Conservation (phyloP, 2,888 invertebrate genomes). For the Leuctra nigra region DNA sequence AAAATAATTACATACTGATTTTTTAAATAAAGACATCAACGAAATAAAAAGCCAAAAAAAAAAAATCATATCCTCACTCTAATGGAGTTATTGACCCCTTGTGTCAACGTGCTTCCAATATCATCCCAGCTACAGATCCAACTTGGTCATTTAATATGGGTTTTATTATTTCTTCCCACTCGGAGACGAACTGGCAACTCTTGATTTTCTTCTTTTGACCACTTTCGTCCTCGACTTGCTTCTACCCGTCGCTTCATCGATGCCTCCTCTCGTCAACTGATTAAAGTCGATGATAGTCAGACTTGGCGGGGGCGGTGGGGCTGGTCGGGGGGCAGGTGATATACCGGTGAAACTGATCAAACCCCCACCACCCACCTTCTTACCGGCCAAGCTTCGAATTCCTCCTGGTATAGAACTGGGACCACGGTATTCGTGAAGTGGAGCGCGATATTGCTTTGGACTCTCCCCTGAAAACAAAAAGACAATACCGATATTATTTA, state of each 20-base stretch:
- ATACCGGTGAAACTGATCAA: slow-evolving; percentile 34
- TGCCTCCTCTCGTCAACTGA: slow-evolving; percentile 55
- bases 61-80: too few relatives aligned
- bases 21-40: too few relatives aligned
- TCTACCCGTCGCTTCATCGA: slow-evolving; percentile 42
- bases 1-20: too few relatives aligned
- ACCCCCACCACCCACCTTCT: slow-evolving; percentile 32
- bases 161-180: neutral
- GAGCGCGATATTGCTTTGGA: too few relatives aligned
- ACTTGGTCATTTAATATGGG: too few relatives aligned
- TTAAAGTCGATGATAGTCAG: slow-evolving; percentile 68
- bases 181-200: neutral
- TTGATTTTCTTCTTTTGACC: neutral
- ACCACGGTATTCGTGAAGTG: slow-evolving; percentile 13
- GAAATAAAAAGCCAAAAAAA: too few relatives aligned
- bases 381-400: slow-evolving; percentile 12
- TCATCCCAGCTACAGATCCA: too few relatives aligned
- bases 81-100: too few relatives aligned
- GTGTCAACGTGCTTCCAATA: too few relatives aligned
- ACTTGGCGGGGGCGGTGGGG: slow-evolving; percentile 48
- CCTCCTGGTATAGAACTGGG: slow-evolving; percentile 10
- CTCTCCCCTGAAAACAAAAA: too few relatives aligned
- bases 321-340: slow-evolving; percentile 33
- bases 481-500: too few relatives aligned
- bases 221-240: neutral